Evolutionary conservation across 1,140 invertebrate species (phyloP).

Genomic region (Kradibia gibbosae): DNA sequence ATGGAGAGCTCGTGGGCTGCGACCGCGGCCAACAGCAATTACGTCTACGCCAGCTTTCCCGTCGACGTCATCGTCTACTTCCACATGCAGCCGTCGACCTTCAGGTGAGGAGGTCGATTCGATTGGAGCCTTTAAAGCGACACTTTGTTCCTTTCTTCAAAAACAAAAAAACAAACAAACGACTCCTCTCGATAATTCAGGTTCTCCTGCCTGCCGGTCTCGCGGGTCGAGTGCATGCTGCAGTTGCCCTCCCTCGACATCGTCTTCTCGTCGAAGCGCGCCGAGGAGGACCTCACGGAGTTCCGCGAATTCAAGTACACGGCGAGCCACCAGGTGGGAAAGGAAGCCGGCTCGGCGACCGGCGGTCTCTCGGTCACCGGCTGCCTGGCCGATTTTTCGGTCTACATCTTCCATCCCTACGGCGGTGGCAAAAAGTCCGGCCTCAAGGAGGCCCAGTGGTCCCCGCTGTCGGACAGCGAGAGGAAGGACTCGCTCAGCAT

Average conservation of each 20-base stretch:
- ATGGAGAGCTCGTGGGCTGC: constrained; percentile 69
- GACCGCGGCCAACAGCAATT: constrained; percentile 79
- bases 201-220: constrained; percentile 96
- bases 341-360: constrained; percentile 77
- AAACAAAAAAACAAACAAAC: too few species aligned
- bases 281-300: constrained; percentile 81
- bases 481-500: constrained; percentile 96
- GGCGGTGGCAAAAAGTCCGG: constrained; percentile 90
- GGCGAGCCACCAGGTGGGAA: constrained; percentile 54
- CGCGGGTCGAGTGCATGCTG: constrained; percentile 95
- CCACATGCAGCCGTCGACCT: constrained; percentile 97
- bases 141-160: too few species aligned
- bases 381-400: constrained; percentile 95
- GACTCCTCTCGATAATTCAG: constrained; percentile 63
- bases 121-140: too few species aligned
- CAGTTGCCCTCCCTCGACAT: constrained; percentile 95
- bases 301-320: constrained; percentile 74
- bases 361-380: constrained; percentile 95
- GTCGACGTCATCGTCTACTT: constrained; percentile 99
- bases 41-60: constrained; percentile 94
- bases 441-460: constrained; percentile 88
- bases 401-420: constrained; percentile 98
- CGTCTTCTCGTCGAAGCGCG: constrained; percentile 92
- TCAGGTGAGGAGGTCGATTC: constrained; percentile 68
- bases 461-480: constrained; percentile 88